Conservation (phyloP, 1,140 invertebrate genomes). For the Bombus difficillimus region DNA sequence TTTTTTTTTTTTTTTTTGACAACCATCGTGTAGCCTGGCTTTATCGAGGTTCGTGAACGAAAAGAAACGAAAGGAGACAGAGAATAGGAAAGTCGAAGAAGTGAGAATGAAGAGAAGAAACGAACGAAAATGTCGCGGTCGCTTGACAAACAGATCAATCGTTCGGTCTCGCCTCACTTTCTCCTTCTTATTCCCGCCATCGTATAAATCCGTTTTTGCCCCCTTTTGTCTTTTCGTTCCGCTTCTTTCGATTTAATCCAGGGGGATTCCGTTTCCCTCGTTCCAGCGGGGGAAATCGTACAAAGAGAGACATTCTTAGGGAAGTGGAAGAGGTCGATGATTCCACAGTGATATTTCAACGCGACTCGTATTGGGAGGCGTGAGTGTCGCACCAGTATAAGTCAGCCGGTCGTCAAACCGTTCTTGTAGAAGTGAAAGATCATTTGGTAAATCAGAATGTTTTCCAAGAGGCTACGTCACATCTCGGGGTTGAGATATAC, state of each 20-base stretch:
- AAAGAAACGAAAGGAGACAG: conserved; percentile 25
- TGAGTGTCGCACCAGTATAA: background rate
- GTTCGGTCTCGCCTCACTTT: conserved; percentile 45
- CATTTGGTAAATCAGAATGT: conserved; percentile 32
- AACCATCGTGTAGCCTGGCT: conserved; percentile 13
- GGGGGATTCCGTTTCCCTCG: background rate
- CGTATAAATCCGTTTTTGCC: conserved; percentile 17
- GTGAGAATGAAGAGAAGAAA: conserved; percentile 1
- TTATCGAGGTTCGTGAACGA: conserved; percentile 38
- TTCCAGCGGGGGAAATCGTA: conserved; percentile 32
- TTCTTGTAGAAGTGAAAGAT: background rate
- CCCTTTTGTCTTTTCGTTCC: conserved; percentile 4
- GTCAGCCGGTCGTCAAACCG: background rate
- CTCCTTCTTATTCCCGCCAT: background rate
- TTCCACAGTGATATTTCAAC: conserved; percentile 27
- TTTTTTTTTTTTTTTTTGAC: conserved; percentile 37
- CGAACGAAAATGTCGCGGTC: conserved; percentile 45
- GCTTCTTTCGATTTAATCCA: conserved; percentile 29
- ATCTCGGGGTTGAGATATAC: background rate
- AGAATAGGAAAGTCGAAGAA: background rate
- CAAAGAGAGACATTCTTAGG: background rate
- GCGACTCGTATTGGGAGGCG: background rate
- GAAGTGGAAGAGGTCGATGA: background rate
- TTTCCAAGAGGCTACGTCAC: background rate
- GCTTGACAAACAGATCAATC: conserved; percentile 72